Conservation (phyloP, 1,140 invertebrate species). For the Varroa destructor region DNA sequence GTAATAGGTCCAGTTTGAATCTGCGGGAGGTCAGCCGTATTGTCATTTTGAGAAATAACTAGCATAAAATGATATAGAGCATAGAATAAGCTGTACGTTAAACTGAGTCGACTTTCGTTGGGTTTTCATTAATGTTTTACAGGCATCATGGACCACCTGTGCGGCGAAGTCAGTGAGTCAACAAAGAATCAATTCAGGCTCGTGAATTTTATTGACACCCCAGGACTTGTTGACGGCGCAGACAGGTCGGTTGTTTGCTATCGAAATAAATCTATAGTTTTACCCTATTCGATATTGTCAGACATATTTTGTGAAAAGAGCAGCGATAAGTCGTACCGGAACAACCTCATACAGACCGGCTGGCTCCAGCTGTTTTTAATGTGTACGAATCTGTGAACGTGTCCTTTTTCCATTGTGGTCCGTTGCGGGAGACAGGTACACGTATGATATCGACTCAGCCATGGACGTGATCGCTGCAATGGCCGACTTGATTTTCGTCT, state of each 20-base stretch:
- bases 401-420: too few species aligned
- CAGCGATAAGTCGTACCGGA: background rate
- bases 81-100: too few species aligned
- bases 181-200: constrained; percentile 50
- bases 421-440: background rate
- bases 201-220: constrained; percentile 52
- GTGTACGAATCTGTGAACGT: background rate
- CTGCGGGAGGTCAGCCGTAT: too few species aligned
- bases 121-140: constrained; percentile 31
- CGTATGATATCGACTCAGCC: background rate
- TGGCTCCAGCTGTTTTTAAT: too few species aligned
- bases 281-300: constrained; percentile 20
- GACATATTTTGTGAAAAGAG: background rate
- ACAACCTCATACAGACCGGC: too few species aligned
- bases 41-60: too few species aligned
- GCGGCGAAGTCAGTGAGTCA: constrained; percentile 50
- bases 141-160: constrained; percentile 49
- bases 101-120: too few species aligned
- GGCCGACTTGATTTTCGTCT: constrained; percentile 51
- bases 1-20: too few species aligned
- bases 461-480: constrained; percentile 34
- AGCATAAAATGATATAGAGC: too few species aligned
- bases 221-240: constrained; percentile 52
- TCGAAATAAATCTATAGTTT: constrained; percentile 16
- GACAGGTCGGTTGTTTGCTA: constrained; percentile 45